Evolutionary conservation across 2,888 invertebrate genomes (phyloP), one percentile per base, ranked within the genome.

Genomic region (Tigriopus californicus): DNA sequence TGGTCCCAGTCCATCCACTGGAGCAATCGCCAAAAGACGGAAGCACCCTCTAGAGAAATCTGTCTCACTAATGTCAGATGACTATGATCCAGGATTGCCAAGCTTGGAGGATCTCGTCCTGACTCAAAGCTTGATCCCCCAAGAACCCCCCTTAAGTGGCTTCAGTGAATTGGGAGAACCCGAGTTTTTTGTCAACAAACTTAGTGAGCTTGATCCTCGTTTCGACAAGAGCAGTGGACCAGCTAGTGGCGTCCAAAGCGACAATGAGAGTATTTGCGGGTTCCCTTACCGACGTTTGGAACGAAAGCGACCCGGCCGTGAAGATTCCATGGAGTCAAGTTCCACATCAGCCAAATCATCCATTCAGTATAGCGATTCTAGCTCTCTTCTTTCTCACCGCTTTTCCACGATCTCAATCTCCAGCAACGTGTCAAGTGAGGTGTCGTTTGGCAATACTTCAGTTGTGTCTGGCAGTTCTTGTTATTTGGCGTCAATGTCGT

Each of bases 401-500:
- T 59, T 52, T 22, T 49, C 49, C 41, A 59, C 59, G n/a, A 52
- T 59, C 22, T 59, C 59, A 13, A 59, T 59, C n/a, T 59, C 59
- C 11, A 33, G 33, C 18, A 59, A 59, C 25, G 59, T 59, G 41
- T 59, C 59, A 15, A 56, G 56, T 56, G 59, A 59, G 13, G 59
- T 59, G 13, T 53, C 52, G n/a, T 42, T 59, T n/a, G 46, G 59
- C 8, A 44, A 41, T n/a, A 58, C 20, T 18, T 41, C 44, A n/a
- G 42, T n/a, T 8, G 44, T 42, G 4, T 33, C 33, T 40, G 59
- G 59, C 12, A 53, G 52, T 41, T 59, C 59, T 20, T 59, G 59
- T 42, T 59, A 59, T 52, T 25, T 59, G 20, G 59, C 59, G n/a
- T 59, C 59, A 33, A 59, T 59, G 59, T 59, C 59, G 3, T 49